Evolutionary conservation across 2,888 invertebrate species (phyloP), one percentile per base, ranked within the genome.

Genomic region (Orthosia incerta): DNA sequence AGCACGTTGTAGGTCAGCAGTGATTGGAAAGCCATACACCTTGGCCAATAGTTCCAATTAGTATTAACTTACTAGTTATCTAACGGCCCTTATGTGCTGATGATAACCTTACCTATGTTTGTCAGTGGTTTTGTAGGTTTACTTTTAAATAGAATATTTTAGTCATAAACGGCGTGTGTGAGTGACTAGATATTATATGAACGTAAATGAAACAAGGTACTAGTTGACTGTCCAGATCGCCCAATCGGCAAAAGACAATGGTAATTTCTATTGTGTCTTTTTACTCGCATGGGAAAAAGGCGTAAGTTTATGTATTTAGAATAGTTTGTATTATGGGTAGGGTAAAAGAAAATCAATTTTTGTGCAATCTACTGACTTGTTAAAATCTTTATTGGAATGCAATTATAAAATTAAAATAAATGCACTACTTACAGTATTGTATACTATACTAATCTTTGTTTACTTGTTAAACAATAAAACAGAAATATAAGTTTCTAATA

Each of bases 361-460:
- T 62, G 56, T 63, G 71, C 56, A 77, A 73, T 73, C 71, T 86
- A 86, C 61, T 72, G 74, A 76, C 74, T 71, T 31, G 51, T 68
- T 75, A 74, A 79, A 76, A 76, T 51, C 55, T 87, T 87, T 87
- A 87, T 87, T 76, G 79, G 79, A 82, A 87, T 79, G 80, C 57
- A 72, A 50, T 68, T 60, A 18, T n/a, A 64, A 59, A 46, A 57
- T 65, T 60, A 9, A 71, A 68, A 74, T 63, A 72, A 82, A 73
- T 67, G 2, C 56, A 69, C 63, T 66, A 66, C 23, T 74, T 66
- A 71, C 55, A 75, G 46, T 71, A 72, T 57, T 56, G 9, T 46
- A n/a, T 63, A 69, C 63, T 61, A 64, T 15, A 68, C 53, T 51
- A 69, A 60, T 53, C 18, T 59, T 76, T 51, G 16, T 48, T 71